These are phyloP conservation scores for Cantharis flavilabris DNA, from an alignment of 2,888 invertebrate species.

Conservation along the genomic window DNA sequence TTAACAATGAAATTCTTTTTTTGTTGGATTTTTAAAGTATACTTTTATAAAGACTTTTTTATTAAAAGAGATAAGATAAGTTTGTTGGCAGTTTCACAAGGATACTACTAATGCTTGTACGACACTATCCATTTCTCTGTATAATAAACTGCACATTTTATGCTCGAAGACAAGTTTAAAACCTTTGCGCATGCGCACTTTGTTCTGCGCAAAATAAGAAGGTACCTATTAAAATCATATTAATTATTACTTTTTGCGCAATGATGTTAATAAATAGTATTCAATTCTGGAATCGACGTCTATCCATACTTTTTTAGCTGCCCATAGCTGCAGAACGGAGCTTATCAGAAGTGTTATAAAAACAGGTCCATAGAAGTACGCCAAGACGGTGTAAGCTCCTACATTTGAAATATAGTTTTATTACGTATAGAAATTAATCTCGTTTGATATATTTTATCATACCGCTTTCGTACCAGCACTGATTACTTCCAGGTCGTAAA, in stretches of 20 bases:
- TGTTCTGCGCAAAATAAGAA: too few relatives aligned
- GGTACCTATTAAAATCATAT: neutral
- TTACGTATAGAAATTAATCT: neutral
- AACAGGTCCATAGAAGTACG: conserved; percentile 72
- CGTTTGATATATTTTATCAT: neutral
- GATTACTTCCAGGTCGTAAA: conserved; percentile 59
- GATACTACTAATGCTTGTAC: too few relatives aligned
- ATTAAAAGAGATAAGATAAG: too few relatives aligned
- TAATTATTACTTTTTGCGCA: conserved; percentile 10
- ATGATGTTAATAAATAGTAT: neutral
- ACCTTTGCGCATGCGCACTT: too few relatives aligned
- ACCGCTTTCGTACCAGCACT: conserved; percentile 67
- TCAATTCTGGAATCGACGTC: conserved; percentile 57
- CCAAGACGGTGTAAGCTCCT: conserved; percentile 58
- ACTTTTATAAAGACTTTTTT: too few relatives aligned
- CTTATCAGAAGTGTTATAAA: conserved; percentile 62
- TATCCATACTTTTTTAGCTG: conserved; percentile 62
- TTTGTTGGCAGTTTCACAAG: too few relatives aligned
- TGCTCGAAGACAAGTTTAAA: too few relatives aligned
- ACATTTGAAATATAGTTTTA: neutral
- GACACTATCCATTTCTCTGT: too few relatives aligned
- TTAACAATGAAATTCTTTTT: too few relatives aligned
- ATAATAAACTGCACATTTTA: too few relatives aligned
- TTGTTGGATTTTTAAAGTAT: too few relatives aligned
- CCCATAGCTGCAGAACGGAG: conserved; percentile 62